Base-by-base conservation (phyloP, 2,888 invertebrate species). In the Diogma glabrata region DNA sequence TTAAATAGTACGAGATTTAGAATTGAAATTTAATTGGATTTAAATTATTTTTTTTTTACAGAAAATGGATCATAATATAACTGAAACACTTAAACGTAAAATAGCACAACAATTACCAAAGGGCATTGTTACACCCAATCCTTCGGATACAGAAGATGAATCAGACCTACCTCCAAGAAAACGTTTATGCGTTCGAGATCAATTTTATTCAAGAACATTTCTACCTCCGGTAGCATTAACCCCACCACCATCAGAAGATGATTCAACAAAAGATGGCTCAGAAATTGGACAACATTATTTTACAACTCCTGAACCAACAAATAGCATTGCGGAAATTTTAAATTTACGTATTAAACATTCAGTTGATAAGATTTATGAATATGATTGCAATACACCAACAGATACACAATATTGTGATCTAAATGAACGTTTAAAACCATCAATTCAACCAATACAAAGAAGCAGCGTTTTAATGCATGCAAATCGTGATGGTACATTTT, bases 391-490 rank as follows among this genome's bases (percentile, higher is more conserved):
- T n/a, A n/a, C n/a, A n/a, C 63, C 49, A 64, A 65, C 20, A 67
- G 68, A 48, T 12, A 22, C 4, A 14, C 43, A 43, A 22, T 23
- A 23, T 3, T 43, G 20, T 43, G 43, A 43, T 38, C n/a, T n/a
- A n/a, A 14, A 33, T 38, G 43, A n/a, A 5, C 43, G 43, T 43
- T 17, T 43, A 23, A 23, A 6, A 23, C 5, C 40, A 7, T 3
- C 22, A n/a, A 28, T n/a, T 28, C 68, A 69, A 54, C 74, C 70
- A 52, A 70, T 67, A 23, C 61, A 68, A 48, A 70, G 78, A 50
- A 74, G 81, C 24, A 88, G 89, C 10, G 91, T 92, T 57, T 91
- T 91, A 58, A 90, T 89, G 87, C 80, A 80, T 58, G 89, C 86
- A 7, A 83, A 84, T 66, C 83, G 84, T 55, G 84, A 87, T 63